Base-by-base conservation (phyloP, 1,140 invertebrate genomes). In the Drosophila varians region DNA sequence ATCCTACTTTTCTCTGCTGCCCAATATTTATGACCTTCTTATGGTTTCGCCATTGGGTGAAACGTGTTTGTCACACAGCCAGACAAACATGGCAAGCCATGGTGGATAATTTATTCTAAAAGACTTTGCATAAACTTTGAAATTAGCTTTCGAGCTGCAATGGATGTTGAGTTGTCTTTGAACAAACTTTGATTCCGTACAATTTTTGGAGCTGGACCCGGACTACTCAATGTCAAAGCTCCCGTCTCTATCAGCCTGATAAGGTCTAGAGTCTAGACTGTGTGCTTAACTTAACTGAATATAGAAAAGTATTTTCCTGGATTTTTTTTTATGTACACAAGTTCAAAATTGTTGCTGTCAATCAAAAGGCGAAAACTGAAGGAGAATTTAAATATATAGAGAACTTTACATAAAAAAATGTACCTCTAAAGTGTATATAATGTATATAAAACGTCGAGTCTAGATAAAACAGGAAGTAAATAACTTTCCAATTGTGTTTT, bases 21-120 rank as follows among this genome's bases (percentile, higher is more conserved):
- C 66, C 82, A 57, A 84, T 76, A 69, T 84, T 60, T 69, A 34
- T 73, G 82, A 86, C 80, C 72, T 86, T 87, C 77, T 87, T 86
- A 86, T 86, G 80, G 80, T 86, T 86, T 86, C 78, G 54, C 76
- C 58, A 52, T 56, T 69, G 47, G 55, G 52, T 38, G 40, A 82
- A 82, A 84, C 80, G 75, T 86, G 79, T 71, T 76, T 86, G 73
- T 72, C 64, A 47, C 83, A 75, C 64, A 48, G 12, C 28, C 36
- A 62, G 28, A 31, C 40, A 47, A 42, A 38, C 40, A 47, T 38
- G 31, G 51, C 31, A 36, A 62, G 49, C 9, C n/a, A 23, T 57
- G 36, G 49, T 46, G 28, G 46, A 49, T 34, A 52, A 42, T 57
- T 38, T 49, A 71, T 42, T 42, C 16, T 53, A 47, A 16, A 4